Base-by-base conservation (phyloP, 2,797 vertebrate genomes). In the Selene dorsalis region DNA sequence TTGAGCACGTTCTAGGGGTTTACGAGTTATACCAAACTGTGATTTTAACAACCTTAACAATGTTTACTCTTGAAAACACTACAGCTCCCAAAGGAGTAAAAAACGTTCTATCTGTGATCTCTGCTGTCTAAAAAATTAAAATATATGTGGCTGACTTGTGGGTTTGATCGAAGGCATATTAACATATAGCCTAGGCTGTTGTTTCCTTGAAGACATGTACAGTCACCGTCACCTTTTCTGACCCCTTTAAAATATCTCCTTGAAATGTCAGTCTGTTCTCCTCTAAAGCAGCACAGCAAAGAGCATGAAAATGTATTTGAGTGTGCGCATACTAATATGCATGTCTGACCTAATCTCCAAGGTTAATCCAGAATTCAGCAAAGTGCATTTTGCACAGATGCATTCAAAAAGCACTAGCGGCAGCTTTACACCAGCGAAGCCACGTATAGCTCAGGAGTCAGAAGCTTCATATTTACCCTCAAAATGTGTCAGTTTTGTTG, bases 401-500 rank as follows among this genome's bases (percentile, higher is more conserved):
- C 41, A 35, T 63, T 47, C 1, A 26, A 28, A 75, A 56, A 59
- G 16, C 14, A 4, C n/a, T 4, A 13, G 6, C 28, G 20, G 45
- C 39, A 72, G 26, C 43, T 72, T 17, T 48, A 20, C 18, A 48
- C n/a, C 8, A 20, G 22, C 9, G 3, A 4, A 11, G 24, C 0
- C 22, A 24, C 24, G 12, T 67, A 58, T 26, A 30, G 3, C 8
- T 62, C n/a, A 62, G 0, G 4, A 22, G 7, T 20, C n/a, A n/a
- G 41, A 62, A 38, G 28, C 57, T 35, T 12, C 12, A 18, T 32
- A 20, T 55, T 43, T 17, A 18, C 20, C 28, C 39, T 63, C 3
- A 57, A 17, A 67, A 76, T 76, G 0, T 58, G 18, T 65, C 69
- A 68, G 32, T 75, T 84, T 73, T 39, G 20, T 70, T 53, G 48